These are phyloP conservation scores for Rhodeus uyekii DNA, from an alignment of 2,797 vertebrate species.

Conservation along the genomic window DNA sequence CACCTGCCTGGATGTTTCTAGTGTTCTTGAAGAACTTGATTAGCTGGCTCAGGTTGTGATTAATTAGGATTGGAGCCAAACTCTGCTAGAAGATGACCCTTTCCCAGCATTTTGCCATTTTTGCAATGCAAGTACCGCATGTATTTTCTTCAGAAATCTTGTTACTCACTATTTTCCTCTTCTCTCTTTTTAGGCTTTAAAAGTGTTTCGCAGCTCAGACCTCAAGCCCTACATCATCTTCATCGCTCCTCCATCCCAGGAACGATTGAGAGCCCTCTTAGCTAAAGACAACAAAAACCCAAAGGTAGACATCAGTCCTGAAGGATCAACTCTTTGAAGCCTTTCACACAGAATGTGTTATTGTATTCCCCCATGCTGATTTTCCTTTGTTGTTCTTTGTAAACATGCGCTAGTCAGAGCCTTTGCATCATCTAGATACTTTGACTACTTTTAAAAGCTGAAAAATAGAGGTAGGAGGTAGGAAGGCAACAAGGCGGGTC, in stretches of 20 bases:
- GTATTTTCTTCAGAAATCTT: background rate
- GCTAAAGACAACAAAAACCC: constrained; percentile 96
- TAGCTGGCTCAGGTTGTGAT: background rate
- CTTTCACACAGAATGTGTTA: background rate
- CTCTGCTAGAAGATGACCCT: background rate
- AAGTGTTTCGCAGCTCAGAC: constrained; percentile 93
- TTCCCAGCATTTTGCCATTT: background rate
- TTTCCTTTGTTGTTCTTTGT: background rate
- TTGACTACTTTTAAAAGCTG: background rate
- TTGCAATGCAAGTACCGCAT: background rate
- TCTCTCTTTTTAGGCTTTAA: constrained; percentile 81
- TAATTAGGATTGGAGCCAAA: background rate
- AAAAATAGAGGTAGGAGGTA: background rate
- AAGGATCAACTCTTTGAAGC: background rate
- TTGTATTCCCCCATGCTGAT: background rate
- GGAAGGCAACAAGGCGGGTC: background rate
- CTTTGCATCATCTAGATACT: background rate
- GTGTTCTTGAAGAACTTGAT: background rate
- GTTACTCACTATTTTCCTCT: constrained; percentile 16
- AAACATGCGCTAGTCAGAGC: background rate
- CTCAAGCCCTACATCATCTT: constrained; percentile 98
- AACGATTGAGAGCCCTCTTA: constrained; percentile 89
- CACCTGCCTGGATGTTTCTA: background rate
- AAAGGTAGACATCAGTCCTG: constrained; percentile 78
- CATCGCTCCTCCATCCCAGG: constrained; percentile 95